Base-by-base conservation (phyloP, 2,797 vertebrate genomes). In the Halcyon leucocephala region DNA sequence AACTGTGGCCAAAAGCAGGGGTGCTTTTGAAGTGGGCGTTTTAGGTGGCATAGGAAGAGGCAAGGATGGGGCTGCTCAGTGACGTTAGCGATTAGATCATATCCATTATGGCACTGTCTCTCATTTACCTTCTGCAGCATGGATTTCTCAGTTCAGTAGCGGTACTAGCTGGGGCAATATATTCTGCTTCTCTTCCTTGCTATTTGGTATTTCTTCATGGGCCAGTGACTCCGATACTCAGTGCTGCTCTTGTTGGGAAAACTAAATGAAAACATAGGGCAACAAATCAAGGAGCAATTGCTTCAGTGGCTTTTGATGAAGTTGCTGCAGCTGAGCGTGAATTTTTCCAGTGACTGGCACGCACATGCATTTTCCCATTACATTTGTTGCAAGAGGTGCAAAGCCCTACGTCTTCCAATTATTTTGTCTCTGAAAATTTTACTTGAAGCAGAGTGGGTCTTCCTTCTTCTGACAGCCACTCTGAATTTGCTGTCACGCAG, bases 71-170 rank as follows among this genome's bases (percentile, higher is more conserved):
- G 41, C 37, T 60, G 51, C 41, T 14, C 37, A 7, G 19, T 55
- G 51, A 21, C 2, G 1, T 4, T 37, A 21, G 21, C 28, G 60
- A 12, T 28, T 1, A 69, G 54, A 19, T 19, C 41, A 4, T 18
- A 16, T 22, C 21, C 2, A 0, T 31, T 21, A 33, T 26, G 31
- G 8, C 4, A 1, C 60, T 29, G 7, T 7, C 61, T 44, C 20
- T 54, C 28, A 9, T 22, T 42, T 48, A 18, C 83, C 31, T 51
- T 28, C 11, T 44, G 29, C 33, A 48, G 17, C 51, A 8, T 4
- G 22, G 4, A 19, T 54, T 79, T 57, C 69, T 54, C 78, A 35
- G 28, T 37, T 60, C 81, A 24, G 84, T 22, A 82, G 21, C 42
- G 61, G 46, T 24, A 3, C 35, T 11, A 24, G 55, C 61, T 70